A percentile compares a stretch with the other conserved stretches of the same genome.
Conservation (phyloP, 2,888 invertebrate genomes). For the Pachliopta kotzebuea region DNA sequence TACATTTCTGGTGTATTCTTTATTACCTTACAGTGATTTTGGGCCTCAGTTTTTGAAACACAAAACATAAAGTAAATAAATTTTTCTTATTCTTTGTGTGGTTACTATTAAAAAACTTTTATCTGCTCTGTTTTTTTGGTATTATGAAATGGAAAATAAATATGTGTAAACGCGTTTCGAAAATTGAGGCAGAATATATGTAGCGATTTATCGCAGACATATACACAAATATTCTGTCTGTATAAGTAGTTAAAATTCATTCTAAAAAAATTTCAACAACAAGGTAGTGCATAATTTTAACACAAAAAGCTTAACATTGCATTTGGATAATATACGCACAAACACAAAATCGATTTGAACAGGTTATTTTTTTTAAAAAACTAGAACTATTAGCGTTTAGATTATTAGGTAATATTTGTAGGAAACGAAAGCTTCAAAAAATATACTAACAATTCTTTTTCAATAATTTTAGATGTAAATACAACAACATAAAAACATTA, state of each 20-base stretch:
- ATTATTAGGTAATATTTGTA: no score
- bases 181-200: constrained; percentile 34
- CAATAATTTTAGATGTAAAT: neutral
- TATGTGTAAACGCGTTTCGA: constrained; percentile 36
- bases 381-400: no score
- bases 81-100: neutral
- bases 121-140: neutral
- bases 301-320: constrained; percentile 30
- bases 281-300: constrained; percentile 41
- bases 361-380: no score
- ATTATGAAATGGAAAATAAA: neutral
- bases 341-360: neutral
- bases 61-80: constrained; percentile 23
- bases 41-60: constrained; percentile 55
- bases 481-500: neutral
- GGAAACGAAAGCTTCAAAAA: neutral
- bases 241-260: constrained; percentile 14
- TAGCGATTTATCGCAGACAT: constrained; percentile 10
- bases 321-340: neutral
- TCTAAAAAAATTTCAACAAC: constrained; percentile 39
- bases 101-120: neutral
- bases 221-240: constrained; percentile 8
- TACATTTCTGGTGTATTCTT: constrained; percentile 69
- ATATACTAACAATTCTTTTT: neutral
- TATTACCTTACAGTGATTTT: constrained; percentile 76